Evolutionary conservation across 2,113 vertebrate genomes (phyloP).

Genomic region (Benitochromis conjunctus): DNA sequence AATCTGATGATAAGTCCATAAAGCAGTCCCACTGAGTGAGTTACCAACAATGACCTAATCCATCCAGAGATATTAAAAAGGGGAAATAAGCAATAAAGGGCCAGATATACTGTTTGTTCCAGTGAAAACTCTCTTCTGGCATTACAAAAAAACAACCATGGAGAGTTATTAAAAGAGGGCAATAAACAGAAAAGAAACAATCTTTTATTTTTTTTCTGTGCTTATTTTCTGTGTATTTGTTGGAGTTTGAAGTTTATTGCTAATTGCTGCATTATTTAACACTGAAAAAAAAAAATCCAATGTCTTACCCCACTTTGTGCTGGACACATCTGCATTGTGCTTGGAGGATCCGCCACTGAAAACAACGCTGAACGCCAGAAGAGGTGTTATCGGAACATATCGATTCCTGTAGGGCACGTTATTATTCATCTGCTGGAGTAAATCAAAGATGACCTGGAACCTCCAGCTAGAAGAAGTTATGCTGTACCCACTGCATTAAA

Average conservation of each 20-base stretch:
- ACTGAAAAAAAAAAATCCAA: background rate
- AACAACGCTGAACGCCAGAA: background rate
- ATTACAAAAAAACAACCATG: background rate
- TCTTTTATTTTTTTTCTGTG: background rate
- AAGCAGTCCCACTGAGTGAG: background rate
- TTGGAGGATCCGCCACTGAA: background rate
- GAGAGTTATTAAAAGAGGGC: background rate
- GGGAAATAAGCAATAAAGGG: background rate
- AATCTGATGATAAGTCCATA: background rate
- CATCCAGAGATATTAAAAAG: background rate
- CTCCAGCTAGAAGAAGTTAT: background rate
- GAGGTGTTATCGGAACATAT: background rate
- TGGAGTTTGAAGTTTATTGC: background rate
- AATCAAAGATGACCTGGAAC: background rate
- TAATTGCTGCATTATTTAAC: background rate
- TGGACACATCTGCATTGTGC: background rate
- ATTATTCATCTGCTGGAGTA: background rate
- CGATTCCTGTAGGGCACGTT: background rate
- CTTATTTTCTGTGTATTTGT: background rate
- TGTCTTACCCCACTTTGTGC: background rate
- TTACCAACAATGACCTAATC: background rate
- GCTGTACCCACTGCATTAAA: background rate
- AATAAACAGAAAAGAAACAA: background rate
- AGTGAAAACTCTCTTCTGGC: background rate
- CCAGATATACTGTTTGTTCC: background rate